Conservation (phyloP, 2,113 vertebrate genomes). For the Seriola aureovittata region DNA sequence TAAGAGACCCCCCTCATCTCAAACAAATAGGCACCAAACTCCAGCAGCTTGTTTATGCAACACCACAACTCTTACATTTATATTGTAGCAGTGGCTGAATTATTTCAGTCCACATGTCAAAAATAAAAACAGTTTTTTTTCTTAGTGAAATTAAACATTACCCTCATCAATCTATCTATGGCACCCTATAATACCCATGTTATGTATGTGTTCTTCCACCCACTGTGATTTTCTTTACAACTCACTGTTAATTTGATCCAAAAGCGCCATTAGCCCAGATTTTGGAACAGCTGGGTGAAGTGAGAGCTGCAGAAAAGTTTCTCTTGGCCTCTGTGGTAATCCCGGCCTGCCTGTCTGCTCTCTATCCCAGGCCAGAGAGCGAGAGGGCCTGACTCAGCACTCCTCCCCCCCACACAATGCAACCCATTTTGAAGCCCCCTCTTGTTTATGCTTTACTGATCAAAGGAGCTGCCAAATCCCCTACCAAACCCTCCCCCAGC, state of each 20-base stretch:
- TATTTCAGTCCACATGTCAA: slow-evolving; percentile 1
- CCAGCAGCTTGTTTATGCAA: slow-evolving; percentile 46
- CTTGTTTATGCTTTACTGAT: slow-evolving; percentile 94
- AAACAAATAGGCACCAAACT: slow-evolving; percentile 51
- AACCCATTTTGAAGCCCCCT: slow-evolving; percentile 89
- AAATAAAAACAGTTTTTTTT: slow-evolving; percentile 19
- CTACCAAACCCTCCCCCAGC: slow-evolving; percentile 80
- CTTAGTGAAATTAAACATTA: not conserved
- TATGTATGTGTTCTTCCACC: slow-evolving; percentile 10
- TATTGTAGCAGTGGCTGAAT: not conserved
- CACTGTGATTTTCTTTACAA: slow-evolving; percentile 30
- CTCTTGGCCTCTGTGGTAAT: slow-evolving; percentile 71
- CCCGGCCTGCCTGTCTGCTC: slow-evolving; percentile 77
- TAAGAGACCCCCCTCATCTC: slow-evolving; percentile 39
- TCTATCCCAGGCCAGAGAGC: slow-evolving; percentile 75
- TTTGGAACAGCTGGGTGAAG: slow-evolving; percentile 77
- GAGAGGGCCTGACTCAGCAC: slow-evolving; percentile 87
- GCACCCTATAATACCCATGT: not conserved
- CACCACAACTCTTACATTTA: slow-evolving; percentile 17
- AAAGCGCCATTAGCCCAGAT: slow-evolving; percentile 59
- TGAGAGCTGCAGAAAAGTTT: slow-evolving; percentile 67
- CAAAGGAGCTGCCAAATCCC: slow-evolving; percentile 91
- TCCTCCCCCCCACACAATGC: slow-evolving; percentile 85
- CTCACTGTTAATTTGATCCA: slow-evolving; percentile 62
- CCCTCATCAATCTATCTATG: not conserved